Percentiles rank a stretch among this genome's conserved stretches.
These are phyloP conservation scores for Aphidius gifuensis DNA, from an alignment of 1,140 invertebrate genomes.

Conservation along the genomic window DNA sequence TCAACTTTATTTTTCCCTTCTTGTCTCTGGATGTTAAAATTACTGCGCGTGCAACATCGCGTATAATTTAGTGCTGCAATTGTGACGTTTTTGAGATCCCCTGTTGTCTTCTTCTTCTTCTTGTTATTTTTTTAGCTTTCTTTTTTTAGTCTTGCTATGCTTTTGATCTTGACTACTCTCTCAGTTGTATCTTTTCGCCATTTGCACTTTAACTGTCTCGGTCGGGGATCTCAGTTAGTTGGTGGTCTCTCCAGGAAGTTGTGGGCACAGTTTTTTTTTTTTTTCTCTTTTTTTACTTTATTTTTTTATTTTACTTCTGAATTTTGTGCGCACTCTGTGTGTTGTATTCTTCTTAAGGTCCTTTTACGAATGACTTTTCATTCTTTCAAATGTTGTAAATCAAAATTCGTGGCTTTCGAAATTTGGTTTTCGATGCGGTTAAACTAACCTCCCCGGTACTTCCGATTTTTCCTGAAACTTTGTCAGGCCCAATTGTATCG, in stretches of 20 bases:
- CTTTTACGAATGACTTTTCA: no score
- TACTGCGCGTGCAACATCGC: constrained; percentile 29
- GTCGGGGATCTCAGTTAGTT: background rate
- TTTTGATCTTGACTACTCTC: constrained; percentile 2
- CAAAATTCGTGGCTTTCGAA: constrained; percentile 17
- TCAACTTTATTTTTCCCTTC: constrained; percentile 25
- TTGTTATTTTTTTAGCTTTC: background rate
- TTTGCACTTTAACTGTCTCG: background rate
- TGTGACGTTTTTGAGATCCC: constrained; percentile 14
- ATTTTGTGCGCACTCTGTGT: no score
- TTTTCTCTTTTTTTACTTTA: no score
- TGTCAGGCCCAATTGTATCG: background rate
- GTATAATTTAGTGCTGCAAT: constrained; percentile 36
- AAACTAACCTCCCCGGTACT: constrained; percentile 6
- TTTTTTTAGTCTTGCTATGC: constrained; percentile 12
- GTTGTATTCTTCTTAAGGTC: background rate
- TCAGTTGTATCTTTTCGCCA: background rate
- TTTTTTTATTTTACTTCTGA: no score
- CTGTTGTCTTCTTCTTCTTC: background rate
- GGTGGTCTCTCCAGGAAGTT: constrained; percentile 14
- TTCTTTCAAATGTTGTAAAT: constrained; percentile 14
- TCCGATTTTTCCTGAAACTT: constrained; percentile 6
- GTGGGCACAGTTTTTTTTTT: constrained; percentile 15
- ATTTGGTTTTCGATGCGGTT: constrained; percentile 12
- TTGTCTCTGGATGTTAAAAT: constrained; percentile 29